Conservation (phyloP, 2,113 vertebrate genomes). For the Alligator mississippiensis region DNA sequence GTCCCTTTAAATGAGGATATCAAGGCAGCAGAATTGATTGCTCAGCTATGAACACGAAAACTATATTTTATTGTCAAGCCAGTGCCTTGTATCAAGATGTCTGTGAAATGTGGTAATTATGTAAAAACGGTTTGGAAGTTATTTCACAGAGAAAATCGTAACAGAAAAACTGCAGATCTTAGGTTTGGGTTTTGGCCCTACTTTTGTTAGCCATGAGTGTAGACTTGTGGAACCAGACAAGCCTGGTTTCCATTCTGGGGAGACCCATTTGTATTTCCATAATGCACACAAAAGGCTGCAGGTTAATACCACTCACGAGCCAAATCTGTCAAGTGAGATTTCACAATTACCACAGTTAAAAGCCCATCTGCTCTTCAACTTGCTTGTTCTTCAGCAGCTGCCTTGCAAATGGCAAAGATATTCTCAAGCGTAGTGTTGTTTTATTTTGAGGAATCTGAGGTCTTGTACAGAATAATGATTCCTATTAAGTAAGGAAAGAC, state of each 20-base stretch:
- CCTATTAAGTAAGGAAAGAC: background rate
- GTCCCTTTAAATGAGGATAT: background rate
- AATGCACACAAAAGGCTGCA: rapidly evolving
- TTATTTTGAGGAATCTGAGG: background rate
- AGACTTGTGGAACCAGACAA: rapidly evolving
- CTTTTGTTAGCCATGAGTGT: background rate
- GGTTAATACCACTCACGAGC: background rate
- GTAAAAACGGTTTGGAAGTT: background rate
- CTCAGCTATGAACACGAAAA: background rate
- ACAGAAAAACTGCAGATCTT: background rate
- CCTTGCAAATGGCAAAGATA: background rate
- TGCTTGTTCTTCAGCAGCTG: background rate
- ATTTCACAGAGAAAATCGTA: background rate
- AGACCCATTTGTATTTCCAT: background rate
- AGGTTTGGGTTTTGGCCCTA: background rate
- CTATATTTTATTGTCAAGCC: background rate
- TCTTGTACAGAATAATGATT: background rate
- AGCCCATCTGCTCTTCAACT: background rate
- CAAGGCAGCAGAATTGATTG: background rate
- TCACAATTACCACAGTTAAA: background rate
- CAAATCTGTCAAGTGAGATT: background rate
- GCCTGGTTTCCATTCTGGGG: background rate
- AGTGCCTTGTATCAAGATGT: background rate
- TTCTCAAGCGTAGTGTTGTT: background rate
- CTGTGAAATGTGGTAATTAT: rapidly evolving